Evolutionary conservation across 2,797 vertebrate genomes (phyloP).

Genomic region (Pseudopleuronectes americanus): DNA sequence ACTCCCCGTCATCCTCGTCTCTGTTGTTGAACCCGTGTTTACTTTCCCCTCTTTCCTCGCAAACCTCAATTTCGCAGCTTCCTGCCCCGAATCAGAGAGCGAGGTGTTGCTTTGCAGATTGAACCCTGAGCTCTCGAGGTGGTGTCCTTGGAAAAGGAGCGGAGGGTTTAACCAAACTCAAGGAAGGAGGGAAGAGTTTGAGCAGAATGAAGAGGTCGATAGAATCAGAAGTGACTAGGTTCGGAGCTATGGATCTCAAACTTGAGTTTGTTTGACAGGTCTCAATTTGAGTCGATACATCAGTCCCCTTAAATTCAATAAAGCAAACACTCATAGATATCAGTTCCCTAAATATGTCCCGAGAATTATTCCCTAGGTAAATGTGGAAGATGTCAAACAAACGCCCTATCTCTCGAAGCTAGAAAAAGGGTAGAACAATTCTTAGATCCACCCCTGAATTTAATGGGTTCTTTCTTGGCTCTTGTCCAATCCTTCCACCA

Average conservation of each 20-base stretch:
- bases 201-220: neutral
- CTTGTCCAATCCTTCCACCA: no score
- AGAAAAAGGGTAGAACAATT: no score
- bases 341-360: no score
- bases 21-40: conserved; percentile 19
- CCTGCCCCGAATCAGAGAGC: conserved; percentile 23
- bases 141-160: conserved; percentile 6
- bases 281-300: no score
- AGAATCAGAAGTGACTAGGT: neutral
- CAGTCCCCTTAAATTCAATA: no score
- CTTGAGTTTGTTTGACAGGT: no score
- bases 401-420: no score
- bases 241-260: neutral
- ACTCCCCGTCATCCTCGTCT: conserved; percentile 35
- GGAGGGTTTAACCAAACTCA: neutral
- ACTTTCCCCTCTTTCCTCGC: neutral
- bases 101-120: neutral
- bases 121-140: conserved; percentile 19
- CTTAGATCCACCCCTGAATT: no score
- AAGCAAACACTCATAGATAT: no score
- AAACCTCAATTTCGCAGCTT: conserved; percentile 52
- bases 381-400: no score
- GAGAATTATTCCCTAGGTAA: no score
- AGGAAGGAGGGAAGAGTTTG: neutral
- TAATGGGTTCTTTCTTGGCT: no score